A percentile compares a stretch with the other conserved stretches of the same genome.
These are phyloP conservation scores for Apamea crenata DNA, from an alignment of 2,888 invertebrate genomes.

Conservation along the genomic window DNA sequence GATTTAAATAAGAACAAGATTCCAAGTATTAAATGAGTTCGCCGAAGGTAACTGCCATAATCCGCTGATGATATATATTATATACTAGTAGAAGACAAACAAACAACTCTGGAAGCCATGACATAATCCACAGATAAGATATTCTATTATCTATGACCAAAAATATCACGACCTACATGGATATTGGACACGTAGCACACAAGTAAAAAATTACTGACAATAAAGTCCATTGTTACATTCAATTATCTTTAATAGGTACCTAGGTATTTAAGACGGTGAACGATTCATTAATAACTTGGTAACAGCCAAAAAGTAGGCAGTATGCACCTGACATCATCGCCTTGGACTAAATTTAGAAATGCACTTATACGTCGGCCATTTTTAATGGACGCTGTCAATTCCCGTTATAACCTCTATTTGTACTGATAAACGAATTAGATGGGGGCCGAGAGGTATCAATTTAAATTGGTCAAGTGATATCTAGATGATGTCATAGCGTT, in stretches of 20 bases:
- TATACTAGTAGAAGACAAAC: conserved; percentile 30
- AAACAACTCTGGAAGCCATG: conserved; percentile 38
- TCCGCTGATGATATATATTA: conserved; percentile 31
- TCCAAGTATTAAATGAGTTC: conserved; percentile 38
- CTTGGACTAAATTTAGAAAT: conserved; percentile 85
- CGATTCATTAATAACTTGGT: conserved; percentile 45
- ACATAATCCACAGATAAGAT: conserved; percentile 59
- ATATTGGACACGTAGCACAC: conserved; percentile 19
- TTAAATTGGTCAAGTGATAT: conserved; percentile 76
- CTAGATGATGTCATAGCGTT: conserved; percentile 81
- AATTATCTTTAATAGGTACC: conserved; percentile 53
- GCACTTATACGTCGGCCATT: conserved; percentile 76
- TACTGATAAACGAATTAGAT: conserved; percentile 65
- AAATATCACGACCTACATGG: conserved; percentile 35
- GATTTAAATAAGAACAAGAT: conserved; percentile 26
- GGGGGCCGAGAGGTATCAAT: conserved; percentile 70
- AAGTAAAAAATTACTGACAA: conserved; percentile 18
- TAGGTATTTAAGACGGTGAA: conserved; percentile 27
- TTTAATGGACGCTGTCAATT: conserved; percentile 70
- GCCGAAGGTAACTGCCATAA: conserved; percentile 47
- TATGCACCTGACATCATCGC: conserved; percentile 80
- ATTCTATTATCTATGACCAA: conserved; percentile 38
- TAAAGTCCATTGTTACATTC: conserved; percentile 27
- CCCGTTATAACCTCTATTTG: conserved; percentile 71
- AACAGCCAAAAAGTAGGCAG: conserved; percentile 56